A percentile compares a stretch with the other conserved stretches of the same genome.
phyloP scores from a whole-genome alignment of 2,113 vertebrate species.

The Mesembrinibis cayennensis region DNA sequence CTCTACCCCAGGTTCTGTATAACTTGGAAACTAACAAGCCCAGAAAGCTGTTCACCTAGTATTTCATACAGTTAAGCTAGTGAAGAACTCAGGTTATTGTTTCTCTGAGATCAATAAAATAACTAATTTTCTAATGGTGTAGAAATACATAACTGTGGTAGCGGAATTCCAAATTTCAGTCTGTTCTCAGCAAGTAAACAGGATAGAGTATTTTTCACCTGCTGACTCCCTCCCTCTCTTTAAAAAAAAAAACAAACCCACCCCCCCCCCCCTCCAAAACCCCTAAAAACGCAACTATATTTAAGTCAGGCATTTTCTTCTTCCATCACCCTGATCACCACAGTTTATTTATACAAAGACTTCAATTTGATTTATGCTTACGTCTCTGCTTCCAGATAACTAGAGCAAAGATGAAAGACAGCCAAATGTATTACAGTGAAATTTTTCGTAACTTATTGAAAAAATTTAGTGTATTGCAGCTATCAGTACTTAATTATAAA shows the following conservation, averaged over 20 bases:
- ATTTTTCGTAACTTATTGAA: background rate
- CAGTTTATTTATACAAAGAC: background rate
- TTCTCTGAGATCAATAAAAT: background rate
- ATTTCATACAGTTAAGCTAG: background rate
- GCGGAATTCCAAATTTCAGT: background rate
- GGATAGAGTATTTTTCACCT: background rate
- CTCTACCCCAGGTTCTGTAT: background rate
- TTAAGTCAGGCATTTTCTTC: background rate
- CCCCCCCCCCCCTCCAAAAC: too few relatives aligned
- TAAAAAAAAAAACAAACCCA: background rate
- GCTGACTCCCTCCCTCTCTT: background rate
- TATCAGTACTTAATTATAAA: background rate
- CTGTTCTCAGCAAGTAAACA: background rate
- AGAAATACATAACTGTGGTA: background rate
- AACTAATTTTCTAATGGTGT: background rate
- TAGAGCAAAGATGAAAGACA: constrained; percentile 59
- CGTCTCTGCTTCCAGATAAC: constrained; percentile 74
- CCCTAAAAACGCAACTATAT: background rate
- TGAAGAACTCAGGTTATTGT: background rate
- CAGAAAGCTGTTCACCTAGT: background rate
- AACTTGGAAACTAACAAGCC: background rate
- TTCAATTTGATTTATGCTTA: constrained; percentile 45
- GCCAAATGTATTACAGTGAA: constrained; percentile 17
- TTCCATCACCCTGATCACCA: background rate
- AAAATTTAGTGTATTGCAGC: background rate